Base-by-base conservation (phyloP, 2,113 vertebrate genomes). In the Sebastes schlegelii region DNA sequence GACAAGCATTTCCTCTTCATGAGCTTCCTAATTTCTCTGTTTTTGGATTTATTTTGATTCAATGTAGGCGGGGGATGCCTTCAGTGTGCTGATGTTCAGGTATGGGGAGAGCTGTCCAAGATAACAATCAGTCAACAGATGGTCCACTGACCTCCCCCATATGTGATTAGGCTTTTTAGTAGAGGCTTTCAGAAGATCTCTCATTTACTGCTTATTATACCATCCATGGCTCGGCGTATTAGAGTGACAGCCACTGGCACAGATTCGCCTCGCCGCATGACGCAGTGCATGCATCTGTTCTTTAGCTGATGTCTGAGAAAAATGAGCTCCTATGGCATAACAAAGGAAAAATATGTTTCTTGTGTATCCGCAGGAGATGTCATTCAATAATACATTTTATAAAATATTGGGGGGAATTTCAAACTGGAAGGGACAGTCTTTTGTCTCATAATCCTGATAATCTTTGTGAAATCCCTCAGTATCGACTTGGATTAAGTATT, bases 391-490 rank as follows among this genome's bases (percentile, higher is more conserved):
- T 19, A 2, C 1, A 69, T 77, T 55, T 67, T 63, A 5, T 60
- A n/a, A 87, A 89, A 89, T 80, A 74, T 83, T 11, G 5, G 64
- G 2, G 23, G 52, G 48, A 77, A 67, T 84, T 80, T 83, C 19
- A 71, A 84, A 85, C 62, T 73, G 73, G 84, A 79, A 82, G 84
- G 83, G 88, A 91, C 84, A 79, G 74, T 85, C 93, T 90, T 89
- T 93, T 93, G 90, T 91, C 84, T 86, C 68, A 62, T 94, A 95
- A 95, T 94, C 94, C 93, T 40, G 72, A 85, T 95, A 94, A 94
- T 95, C 94, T 95, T 90, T 60, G 78, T 82, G 65, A 91, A 94
- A 95, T 93, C 94, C 91, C 84, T 86, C 83, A 79, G 78, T 89
- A 92, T 94, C 79, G 63, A 86, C 88, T 86, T 55, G 92, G 93